Evolutionary conservation across 2,888 invertebrate species (phyloP).

Genomic region (Linyphia triangularis): DNA sequence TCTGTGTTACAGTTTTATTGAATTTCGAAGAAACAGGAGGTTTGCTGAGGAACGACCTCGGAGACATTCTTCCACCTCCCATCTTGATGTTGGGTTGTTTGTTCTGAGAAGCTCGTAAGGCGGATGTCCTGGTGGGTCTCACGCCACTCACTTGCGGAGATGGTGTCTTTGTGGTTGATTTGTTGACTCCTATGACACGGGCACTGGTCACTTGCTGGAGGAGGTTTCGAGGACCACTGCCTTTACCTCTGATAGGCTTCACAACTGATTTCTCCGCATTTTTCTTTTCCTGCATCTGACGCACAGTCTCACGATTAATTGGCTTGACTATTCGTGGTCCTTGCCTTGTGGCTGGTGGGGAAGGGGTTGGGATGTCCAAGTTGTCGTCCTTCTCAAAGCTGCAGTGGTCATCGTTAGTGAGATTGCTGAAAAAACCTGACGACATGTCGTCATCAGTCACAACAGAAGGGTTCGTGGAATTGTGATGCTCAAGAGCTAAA

Average conservation of each 20-base stretch:
- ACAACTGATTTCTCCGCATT: constrained; percentile 61
- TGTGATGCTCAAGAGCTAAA: constrained; percentile 46
- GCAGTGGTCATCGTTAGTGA: constrained; percentile 29
- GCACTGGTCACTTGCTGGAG: constrained; percentile 60
- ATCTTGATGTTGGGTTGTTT: constrained; percentile 42
- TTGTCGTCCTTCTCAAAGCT: constrained; percentile 83
- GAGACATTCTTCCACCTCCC: constrained; percentile 50
- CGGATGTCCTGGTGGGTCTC: constrained; percentile 73
- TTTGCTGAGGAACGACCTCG: constrained; percentile 69
- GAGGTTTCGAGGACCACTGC: constrained; percentile 42
- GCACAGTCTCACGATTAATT: constrained; percentile 70
- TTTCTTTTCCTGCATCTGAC: constrained; percentile 75
- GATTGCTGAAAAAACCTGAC: constrained; percentile 31
- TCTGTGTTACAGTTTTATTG: constrained; percentile 16
- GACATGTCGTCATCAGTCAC: constrained; percentile 50
- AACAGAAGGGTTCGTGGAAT: constrained; percentile 6
- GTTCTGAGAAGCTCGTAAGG: constrained; percentile 73
- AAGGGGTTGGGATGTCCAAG: background rate
- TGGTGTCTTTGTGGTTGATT: constrained; percentile 35
- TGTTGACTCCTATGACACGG: constrained; percentile 32
- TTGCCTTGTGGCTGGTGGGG: constrained; percentile 66
- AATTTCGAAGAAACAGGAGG: constrained; percentile 26
- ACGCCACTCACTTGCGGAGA: constrained; percentile 68
- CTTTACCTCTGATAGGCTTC: constrained; percentile 63
- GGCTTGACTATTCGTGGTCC: constrained; percentile 82